These are phyloP conservation scores for Orthonevra nobilis DNA, from an alignment of 2,888 invertebrate genomes.

Conservation along the genomic window DNA sequence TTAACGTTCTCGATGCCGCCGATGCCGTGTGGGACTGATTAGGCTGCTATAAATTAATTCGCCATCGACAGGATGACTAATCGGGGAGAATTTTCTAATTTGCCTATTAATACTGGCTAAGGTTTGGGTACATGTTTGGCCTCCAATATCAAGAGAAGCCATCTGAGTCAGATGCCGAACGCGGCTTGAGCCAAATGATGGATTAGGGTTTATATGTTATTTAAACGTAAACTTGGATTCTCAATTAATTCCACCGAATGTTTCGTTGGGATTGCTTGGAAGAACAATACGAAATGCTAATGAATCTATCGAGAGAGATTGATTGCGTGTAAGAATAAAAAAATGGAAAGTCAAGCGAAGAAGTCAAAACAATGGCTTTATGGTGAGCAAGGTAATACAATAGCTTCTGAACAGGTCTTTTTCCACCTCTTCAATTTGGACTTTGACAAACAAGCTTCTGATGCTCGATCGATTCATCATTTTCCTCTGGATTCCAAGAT, in stretches of 20 bases:
- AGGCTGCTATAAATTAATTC: slow-evolving; percentile 18
- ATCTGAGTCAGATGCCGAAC: slow-evolving; percentile 5
- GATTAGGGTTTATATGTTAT: slow-evolving; percentile 17
- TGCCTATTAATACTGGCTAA: slow-evolving; percentile 24
- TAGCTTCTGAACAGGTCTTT: too few relatives aligned
- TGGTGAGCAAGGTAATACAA: too few relatives aligned
- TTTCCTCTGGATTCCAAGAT: too few relatives aligned
- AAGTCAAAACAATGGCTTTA: too few relatives aligned
- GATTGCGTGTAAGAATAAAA: too few relatives aligned
- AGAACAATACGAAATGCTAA: slow-evolving; percentile 34
- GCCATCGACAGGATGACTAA: slow-evolving; percentile 31
- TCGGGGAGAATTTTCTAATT: slow-evolving; percentile 25
- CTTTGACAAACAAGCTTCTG: too few relatives aligned
- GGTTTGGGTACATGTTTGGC: not conserved
- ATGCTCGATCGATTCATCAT: too few relatives aligned
- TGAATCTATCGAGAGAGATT: too few relatives aligned
- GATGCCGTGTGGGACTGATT: too few relatives aligned
- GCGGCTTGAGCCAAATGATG: slow-evolving; percentile 17
- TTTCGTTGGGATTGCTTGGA: not conserved
- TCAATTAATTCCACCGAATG: slow-evolving; percentile 40
- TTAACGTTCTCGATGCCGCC: too few relatives aligned
- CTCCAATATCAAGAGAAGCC: slow-evolving; percentile 19
- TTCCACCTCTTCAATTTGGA: too few relatives aligned
- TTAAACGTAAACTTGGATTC: slow-evolving; percentile 17
- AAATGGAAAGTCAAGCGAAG: too few relatives aligned